Evolutionary conservation across 2,888 invertebrate species (phyloP), one percentile per base, ranked within the genome.

Genomic region (Oxytorus armatus): DNA sequence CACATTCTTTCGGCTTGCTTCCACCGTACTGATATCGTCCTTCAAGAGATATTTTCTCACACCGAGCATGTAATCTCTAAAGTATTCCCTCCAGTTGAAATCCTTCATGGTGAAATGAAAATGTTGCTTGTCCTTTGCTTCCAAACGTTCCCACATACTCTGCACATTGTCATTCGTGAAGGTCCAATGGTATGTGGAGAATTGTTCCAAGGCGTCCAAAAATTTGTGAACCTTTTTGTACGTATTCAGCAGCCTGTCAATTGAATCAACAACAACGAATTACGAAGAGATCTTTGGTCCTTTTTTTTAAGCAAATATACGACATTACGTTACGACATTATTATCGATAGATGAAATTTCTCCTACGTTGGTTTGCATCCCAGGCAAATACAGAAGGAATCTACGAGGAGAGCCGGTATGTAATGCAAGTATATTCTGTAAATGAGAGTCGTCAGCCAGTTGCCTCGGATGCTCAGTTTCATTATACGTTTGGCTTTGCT

Each of bases 151-250:
- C 95, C 95, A 95, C 2, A 96, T 92, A 10, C 91, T 90, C 21
- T 93, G 90, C 0, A 95, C 94, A 87, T 96, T 95, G 59, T 93
- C 91, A 82, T 95, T 95, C 39, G 93, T 93, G 90, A 97, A 97
- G 0, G 90, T 89, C 94, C 97, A 97, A 70, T 96, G 94, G 3
- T 49, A 42, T 23, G 94, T 94, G 68, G 94, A 94, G 92, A 98
- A 98, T 89, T 96, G 97, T 0, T 94, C 92, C 21, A 98, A 88
- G 0, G 96, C 94, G 1, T 94, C 93, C 3, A 95, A 93, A 82
- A 97, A 96, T 90, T 95, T 96, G 90, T 97, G 96, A 59, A 98
- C 94, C 90, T 96, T 97, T 79, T 93, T 93, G 90, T 97, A 97
- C 61, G 96, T 94, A 85, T 95, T 95, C 83, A 96, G 92, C 93